Evolutionary conservation across 2,888 invertebrate species (phyloP), one percentile per base, ranked within the genome.

Genomic region (Diabrotica balteata): DNA sequence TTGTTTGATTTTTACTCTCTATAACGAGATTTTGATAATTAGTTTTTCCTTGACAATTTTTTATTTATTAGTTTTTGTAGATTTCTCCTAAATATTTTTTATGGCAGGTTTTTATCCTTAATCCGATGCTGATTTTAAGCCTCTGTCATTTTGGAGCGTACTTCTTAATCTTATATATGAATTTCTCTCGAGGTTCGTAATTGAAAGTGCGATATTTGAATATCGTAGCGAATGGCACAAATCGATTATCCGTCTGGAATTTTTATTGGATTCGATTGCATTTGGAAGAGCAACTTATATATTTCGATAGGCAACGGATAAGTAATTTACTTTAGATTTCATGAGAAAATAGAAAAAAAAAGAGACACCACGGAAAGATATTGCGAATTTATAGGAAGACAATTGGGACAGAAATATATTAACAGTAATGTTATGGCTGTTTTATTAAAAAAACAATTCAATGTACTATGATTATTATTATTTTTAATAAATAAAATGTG

Each of bases 121-220:
- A 10, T 43, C 54, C 54, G 54, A 32, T 22, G 10, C 54, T 54
- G 54, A 10, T 6, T 7, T 8, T 9, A 9, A 44, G 32, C 54
- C 7, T 54, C 63, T 55, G 55, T 63, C 63, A 63, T 63, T 43
- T 53, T 46, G 53, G 53, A 54, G 44, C 44, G 62, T 54, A 62
- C 54, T 62, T 62, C 53, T 67, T 73, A 72, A 73, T 73, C 72
- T 73, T 72, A 68, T 73, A 72, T 73, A 73, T 73, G 73, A 72
- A 73, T 73, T 72, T 70, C 63, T 68, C 64, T 54, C 71, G 72
- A 71, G 68, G 66, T 66, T 64, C 70, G 73, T 73, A 73, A 73
- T 73, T 73, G 71, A 68, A 68, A 68, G 62, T 62, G 65, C 65
- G 73, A 70, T 71, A 72, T 72, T 73, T 73, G 73, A 73, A 73